phyloP scores from a whole-genome alignment of 2,888 invertebrate species.

The Odontothrips loti region DNA sequence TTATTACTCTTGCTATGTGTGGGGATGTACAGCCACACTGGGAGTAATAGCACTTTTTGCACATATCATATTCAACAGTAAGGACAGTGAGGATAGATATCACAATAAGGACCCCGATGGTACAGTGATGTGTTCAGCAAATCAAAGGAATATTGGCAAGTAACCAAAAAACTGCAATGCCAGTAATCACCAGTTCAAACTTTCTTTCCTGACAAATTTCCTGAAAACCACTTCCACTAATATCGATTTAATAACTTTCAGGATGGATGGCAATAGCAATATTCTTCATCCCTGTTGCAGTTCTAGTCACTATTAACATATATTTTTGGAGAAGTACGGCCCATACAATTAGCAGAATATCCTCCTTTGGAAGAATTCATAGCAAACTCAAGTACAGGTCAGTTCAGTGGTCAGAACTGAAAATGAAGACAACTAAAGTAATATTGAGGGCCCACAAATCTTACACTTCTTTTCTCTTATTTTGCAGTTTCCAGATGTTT shows the following conservation, averaged over 20 bases:
- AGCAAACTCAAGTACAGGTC: conserved; percentile 81
- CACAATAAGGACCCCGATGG: conserved; percentile 52
- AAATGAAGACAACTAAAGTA: background rate
- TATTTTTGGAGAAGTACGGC: conserved; percentile 64
- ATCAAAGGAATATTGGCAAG: conserved; percentile 69
- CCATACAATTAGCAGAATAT: conserved; percentile 72
- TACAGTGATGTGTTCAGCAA: conserved; percentile 46
- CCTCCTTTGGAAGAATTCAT: conserved; percentile 79
- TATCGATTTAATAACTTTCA: conserved; percentile 41
- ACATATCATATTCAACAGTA: conserved; percentile 65
- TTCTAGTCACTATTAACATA: conserved; percentile 73
- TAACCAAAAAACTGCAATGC: conserved; percentile 4
- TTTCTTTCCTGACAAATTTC: no score
- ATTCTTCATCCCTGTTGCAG: conserved; percentile 75
- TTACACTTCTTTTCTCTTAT: conserved; percentile 38
- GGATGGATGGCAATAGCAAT: conserved; percentile 78
- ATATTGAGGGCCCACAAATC: conserved; percentile 25
- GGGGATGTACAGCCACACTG: conserved; percentile 68
- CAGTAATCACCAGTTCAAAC: background rate
- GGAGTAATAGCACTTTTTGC: conserved; percentile 72
- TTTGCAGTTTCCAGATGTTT: conserved; percentile 73
- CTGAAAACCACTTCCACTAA: background rate
- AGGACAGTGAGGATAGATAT: conserved; percentile 47
- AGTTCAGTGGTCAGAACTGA: conserved; percentile 37
- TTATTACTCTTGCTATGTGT: conserved; percentile 77